Evolutionary conservation across 2,888 invertebrate genomes (phyloP).

Genomic region (Epirrhoe tristata): DNA sequence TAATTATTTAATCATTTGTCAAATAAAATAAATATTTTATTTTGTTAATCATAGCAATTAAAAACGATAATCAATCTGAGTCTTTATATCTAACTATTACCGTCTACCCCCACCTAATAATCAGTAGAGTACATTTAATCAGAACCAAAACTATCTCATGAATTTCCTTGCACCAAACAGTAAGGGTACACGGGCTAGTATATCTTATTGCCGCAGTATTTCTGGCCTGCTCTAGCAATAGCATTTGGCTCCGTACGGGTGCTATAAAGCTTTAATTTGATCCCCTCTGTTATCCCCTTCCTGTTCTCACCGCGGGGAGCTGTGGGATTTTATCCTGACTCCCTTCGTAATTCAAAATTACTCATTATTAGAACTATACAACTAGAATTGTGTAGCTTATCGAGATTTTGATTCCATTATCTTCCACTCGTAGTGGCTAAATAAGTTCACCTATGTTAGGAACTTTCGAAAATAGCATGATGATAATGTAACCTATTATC

Average conservation of each 20-base stretch:
- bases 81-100: too few species aligned
- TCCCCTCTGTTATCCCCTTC: constrained; percentile 31
- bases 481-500: too few species aligned
- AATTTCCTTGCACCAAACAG: background rate
- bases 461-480: too few species aligned
- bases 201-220: background rate
- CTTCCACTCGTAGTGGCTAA: too few species aligned
- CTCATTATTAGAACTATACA: constrained; percentile 20
- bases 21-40: too few species aligned
- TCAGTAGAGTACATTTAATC: background rate
- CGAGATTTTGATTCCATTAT: background rate
- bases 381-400: constrained; percentile 1
- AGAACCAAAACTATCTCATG: background rate
- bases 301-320: constrained; percentile 29
- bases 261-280: constrained; percentile 37
- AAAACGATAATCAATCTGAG: too few species aligned
- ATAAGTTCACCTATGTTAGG: too few species aligned
- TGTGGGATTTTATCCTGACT: constrained; percentile 30
- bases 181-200: background rate
- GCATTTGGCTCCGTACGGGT: constrained; percentile 20
- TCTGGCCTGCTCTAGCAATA: constrained; percentile 1
- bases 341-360: constrained; percentile 25
- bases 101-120: too few species aligned
- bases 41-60: too few species aligned
- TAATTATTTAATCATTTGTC: too few species aligned